Evolutionary conservation across 2,113 vertebrate genomes (phyloP).

Genomic region (rabbit (Oryctolagus cuniculus)): mOryCun1.1 NC_091442.1:21342001-21342500

Average conservation of each 20-base stretch:
- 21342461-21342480: background rate
- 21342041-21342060: constrained; percentile 41
- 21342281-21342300: background rate
- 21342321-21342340: constrained; percentile 31
- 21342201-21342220: background rate
- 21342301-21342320: constrained; percentile 45
- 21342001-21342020: no score
- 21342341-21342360: constrained; percentile 42
- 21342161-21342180: background rate
- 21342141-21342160: background rate
- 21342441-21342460: background rate
- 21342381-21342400: background rate
- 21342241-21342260: background rate
- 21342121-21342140: background rate
- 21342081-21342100: background rate
- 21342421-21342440: background rate
- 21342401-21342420: background rate
- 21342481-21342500: background rate
- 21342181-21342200: background rate
- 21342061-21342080: background rate
- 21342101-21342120: background rate
- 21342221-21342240: background rate
- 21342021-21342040: background rate
- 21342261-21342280: constrained; percentile 4
- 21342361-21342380: constrained; percentile 35